Evolutionary conservation across 2,888 invertebrate genomes (phyloP), one percentile per base, ranked within the genome.

Genomic region (Choristoneura rosaceana): DNA sequence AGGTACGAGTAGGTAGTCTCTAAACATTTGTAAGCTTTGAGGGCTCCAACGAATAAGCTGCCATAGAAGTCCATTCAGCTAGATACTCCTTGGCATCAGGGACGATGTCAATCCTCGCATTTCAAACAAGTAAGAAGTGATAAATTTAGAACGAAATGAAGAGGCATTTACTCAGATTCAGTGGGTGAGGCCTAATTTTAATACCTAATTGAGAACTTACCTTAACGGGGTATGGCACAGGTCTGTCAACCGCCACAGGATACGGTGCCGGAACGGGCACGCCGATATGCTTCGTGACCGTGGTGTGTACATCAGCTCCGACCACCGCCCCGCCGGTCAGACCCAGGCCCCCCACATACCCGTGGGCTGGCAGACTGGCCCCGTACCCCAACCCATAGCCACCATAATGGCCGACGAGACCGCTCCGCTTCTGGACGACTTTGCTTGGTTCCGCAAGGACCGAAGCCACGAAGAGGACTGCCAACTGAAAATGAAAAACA

Each of bases 191-290:
- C 25, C 25, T 25, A n/a, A n/a, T n/a, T 25, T 25, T 25, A 25
- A 1, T 25, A 25, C 25, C 25, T 25, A 25, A 25, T 2, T 25
- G 25, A 38, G 12, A 25, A 70, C 82, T 79, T 74, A 93, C 94
- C 86, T 86, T 94, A 12, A 91, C 90, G 4, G 94, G 88, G 52
- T 90, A 90, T 4, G 94, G 90, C n/a, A 90, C 90, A 12, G 93
- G 94, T 59, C 93, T 89, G 73, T 94, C 93, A 0, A 94, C 93
- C 10, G 93, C 87, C 0, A 94, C 94, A 4, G 94, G 92, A 73
- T 93, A 94, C 1, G 94, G 94, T 0, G 93, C 94, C 0, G 94
- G 93, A 0, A 93, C 91, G 0, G 94, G 94, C 0, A 93, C 90
- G 1, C 94, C 94, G 4, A 94, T 87, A 75, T 94, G 94, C 76